Evolutionary conservation across 2,888 invertebrate species (phyloP).

Genomic region (Epinotia bilunana): DNA sequence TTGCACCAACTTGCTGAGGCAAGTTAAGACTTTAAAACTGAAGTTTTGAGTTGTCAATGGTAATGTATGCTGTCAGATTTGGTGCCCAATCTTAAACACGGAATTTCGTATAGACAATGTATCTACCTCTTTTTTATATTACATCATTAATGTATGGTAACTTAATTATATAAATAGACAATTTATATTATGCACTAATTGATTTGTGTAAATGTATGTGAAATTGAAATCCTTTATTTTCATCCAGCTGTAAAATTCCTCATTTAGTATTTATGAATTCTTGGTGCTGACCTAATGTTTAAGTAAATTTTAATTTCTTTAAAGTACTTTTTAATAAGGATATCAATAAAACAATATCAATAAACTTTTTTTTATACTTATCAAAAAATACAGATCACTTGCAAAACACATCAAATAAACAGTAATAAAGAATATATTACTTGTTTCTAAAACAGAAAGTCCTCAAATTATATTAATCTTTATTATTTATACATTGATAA

Average conservation of each 20-base stretch:
- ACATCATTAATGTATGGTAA: no score
- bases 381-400: slow-evolving; percentile 71
- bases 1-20: no score
- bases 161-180: no score
- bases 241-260: not conserved
- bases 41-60: no score
- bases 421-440: slow-evolving; percentile 23
- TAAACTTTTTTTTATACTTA: slow-evolving; percentile 58
- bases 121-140: no score
- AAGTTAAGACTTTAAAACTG: no score
- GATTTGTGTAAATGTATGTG: not conserved
- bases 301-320: not conserved
- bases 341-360: slow-evolving; percentile 53
- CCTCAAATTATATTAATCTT: slow-evolving; percentile 4
- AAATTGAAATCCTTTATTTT: not conserved
- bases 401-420: slow-evolving; percentile 52
- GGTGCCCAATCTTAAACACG: no score
- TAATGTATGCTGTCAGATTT: no score
- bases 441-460: slow-evolving; percentile 20
- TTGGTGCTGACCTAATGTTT: not conserved
- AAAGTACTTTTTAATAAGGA: slow-evolving; percentile 45
- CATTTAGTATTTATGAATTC: not conserved
- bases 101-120: no score
- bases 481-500: slow-evolving; percentile 6
- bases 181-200: not conserved